Evolutionary conservation across 2,113 vertebrate genomes (phyloP).

Genomic region (Bufo bufo): DNA sequence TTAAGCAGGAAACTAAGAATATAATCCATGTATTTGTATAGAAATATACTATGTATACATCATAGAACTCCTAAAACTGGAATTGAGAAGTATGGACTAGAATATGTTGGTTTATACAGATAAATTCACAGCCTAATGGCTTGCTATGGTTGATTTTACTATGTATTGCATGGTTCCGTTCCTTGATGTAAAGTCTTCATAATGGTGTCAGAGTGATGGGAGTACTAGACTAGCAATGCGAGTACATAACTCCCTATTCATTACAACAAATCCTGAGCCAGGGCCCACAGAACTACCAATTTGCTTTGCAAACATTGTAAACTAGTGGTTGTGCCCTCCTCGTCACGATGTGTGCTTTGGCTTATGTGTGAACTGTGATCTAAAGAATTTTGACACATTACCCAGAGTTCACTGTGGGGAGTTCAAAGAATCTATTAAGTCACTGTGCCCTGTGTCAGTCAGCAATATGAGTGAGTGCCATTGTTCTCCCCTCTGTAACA

Average conservation of each 20-base stretch:
- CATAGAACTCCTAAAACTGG: neutral
- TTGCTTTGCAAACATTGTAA: constrained; percentile 25
- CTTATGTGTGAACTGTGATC: constrained; percentile 35
- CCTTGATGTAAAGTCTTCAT: neutral
- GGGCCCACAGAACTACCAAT: constrained; percentile 13
- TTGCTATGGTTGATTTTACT: neutral
- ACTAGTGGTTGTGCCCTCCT: constrained; percentile 5
- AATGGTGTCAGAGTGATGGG: neutral
- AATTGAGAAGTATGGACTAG: neutral
- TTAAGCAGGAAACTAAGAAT: too few relatives aligned
- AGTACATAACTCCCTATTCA: neutral
- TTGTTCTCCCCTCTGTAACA: constrained; percentile 57
- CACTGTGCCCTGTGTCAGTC: constrained; percentile 9
- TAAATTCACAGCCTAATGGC: neutral
- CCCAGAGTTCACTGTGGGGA: constrained; percentile 16
- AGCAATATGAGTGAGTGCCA: fast-evolving
- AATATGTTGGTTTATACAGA: neutral
- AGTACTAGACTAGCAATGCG: neutral
- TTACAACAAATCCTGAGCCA: neutral
- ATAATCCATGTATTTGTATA: too few relatives aligned
- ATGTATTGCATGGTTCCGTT: neutral
- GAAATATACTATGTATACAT: neutral
- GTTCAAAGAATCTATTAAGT: constrained; percentile 49
- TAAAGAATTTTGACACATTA: constrained; percentile 38
- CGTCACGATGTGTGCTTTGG: constrained; percentile 17